These are phyloP conservation scores for Hydrophis major DNA, from an alignment of 2,797 vertebrate genomes.

Conservation along the genomic window DNA sequence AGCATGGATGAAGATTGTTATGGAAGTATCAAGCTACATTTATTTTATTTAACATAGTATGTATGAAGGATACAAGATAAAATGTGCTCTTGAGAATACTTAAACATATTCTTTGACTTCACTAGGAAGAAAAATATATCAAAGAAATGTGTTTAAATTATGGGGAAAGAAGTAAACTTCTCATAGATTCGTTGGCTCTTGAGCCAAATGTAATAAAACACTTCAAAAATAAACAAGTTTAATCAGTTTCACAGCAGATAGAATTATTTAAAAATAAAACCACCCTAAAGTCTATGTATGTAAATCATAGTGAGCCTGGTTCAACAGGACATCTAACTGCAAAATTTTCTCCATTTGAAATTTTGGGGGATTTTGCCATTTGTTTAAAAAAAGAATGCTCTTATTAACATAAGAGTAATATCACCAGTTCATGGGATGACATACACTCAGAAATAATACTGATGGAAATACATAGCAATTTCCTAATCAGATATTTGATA, in stretches of 20 bases:
- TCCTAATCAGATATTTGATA: neutral
- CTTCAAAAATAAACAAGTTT: neutral
- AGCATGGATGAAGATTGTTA: neutral
- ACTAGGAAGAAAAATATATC: conserved; percentile 6
- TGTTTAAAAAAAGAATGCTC: neutral
- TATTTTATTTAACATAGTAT: conserved; percentile 12
- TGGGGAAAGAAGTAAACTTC: conserved; percentile 18
- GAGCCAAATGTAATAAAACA: neutral
- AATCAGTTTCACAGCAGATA: neutral
- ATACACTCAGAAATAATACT: neutral
- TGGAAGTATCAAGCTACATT: conserved; percentile 15
- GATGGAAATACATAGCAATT: neutral
- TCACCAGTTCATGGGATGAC: neutral
- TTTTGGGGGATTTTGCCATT: neutral
- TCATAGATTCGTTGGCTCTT: neutral
- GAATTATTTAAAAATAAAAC: neutral
- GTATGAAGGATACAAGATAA: conserved; percentile 27
- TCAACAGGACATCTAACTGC: neutral
- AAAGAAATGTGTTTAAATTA: conserved; percentile 2
- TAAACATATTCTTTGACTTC: neutral
- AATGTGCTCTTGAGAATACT: conserved; percentile 4
- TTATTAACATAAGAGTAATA: neutral
- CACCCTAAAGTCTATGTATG: neutral
- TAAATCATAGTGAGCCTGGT: neutral
- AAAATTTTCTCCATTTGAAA: neutral